phyloP scores from a whole-genome alignment of 2,797 vertebrate genomes.

The Chelmon rostratus region DNA sequence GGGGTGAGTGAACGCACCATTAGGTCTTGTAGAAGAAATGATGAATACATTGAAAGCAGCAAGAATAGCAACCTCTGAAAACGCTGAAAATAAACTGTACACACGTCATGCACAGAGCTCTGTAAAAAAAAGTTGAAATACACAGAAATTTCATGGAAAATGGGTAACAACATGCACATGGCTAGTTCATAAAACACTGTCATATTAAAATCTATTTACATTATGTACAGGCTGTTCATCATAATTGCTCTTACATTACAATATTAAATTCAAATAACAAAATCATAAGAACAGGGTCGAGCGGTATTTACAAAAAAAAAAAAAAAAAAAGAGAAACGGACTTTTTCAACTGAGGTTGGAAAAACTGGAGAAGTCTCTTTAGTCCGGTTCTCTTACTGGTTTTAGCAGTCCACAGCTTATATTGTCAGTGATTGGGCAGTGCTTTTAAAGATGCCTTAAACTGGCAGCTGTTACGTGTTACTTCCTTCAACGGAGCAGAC shows the following conservation, averaged over 20 bases:
- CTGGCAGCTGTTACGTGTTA: slow-evolving; percentile 41
- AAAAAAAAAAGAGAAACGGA: slow-evolving; percentile 57
- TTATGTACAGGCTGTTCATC: slow-evolving; percentile 72
- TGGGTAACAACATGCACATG: slow-evolving; percentile 44
- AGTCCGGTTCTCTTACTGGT: slow-evolving; percentile 38
- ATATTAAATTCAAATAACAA: slow-evolving; percentile 71
- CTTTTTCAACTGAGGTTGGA: slow-evolving; percentile 37
- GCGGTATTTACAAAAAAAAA: slow-evolving; percentile 74
- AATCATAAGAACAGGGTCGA: slow-evolving; percentile 44
- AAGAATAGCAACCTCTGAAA: slow-evolving; percentile 68
- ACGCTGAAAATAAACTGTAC: slow-evolving; percentile 52
- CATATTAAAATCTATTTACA: slow-evolving; percentile 87
- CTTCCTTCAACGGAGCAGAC: slow-evolving; percentile 47
- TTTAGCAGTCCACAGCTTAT: slow-evolving; percentile 41
- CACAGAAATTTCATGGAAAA: slow-evolving; percentile 51
- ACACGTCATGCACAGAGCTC: slow-evolving; percentile 33
- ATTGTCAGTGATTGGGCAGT: slow-evolving; percentile 71
- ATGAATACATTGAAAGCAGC: slow-evolving; percentile 78
- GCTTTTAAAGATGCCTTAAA: slow-evolving; percentile 62
- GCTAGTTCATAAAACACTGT: slow-evolving; percentile 72
- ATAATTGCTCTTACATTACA: slow-evolving; percentile 81
- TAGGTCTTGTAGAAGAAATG: slow-evolving; percentile 76
- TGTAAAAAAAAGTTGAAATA: slow-evolving; percentile 73
- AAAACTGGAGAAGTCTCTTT: slow-evolving; percentile 36
- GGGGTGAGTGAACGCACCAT: slow-evolving; percentile 50